Conservation (phyloP, 2,888 invertebrate species). For the Sicus ferrugineus region DNA sequence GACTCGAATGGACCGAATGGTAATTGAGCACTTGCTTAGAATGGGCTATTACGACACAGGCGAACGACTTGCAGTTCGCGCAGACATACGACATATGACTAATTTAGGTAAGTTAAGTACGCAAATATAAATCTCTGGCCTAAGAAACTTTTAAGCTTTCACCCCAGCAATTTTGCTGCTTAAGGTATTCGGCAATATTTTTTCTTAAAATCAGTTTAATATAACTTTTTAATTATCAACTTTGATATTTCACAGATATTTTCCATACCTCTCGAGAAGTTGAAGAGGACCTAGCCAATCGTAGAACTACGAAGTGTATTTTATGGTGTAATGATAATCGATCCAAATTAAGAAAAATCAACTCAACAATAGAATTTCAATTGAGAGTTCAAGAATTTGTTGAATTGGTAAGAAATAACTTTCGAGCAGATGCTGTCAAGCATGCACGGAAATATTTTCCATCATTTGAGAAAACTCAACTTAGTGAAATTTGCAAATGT, state of each 20-base stretch:
- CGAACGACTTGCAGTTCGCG: slow-evolving; percentile 82
- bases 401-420: slow-evolving; percentile 87
- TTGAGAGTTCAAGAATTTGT: slow-evolving; percentile 86
- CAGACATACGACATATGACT: slow-evolving; percentile 84
- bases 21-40: slow-evolving; percentile 94
- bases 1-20: slow-evolving; percentile 89
- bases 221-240: background rate
- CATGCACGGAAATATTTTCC: slow-evolving; percentile 95
- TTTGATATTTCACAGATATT: slow-evolving; percentile 69
- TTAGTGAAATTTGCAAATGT: slow-evolving; percentile 88
- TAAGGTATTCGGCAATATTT: too few relatives aligned
- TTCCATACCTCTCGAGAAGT: slow-evolving; percentile 85
- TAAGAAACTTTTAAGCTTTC: background rate
- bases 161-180: background rate
- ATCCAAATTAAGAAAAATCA: slow-evolving; percentile 91
- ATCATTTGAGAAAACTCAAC: slow-evolving; percentile 84
- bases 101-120: slow-evolving; percentile 77
- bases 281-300: slow-evolving; percentile 81
- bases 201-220: too few relatives aligned
- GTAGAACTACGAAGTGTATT: slow-evolving; percentile 87
- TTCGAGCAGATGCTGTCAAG: slow-evolving; percentile 89
- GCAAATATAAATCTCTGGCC: background rate
- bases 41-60: slow-evolving; percentile 97
- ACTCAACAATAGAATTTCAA: slow-evolving; percentile 95
- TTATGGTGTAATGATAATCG: slow-evolving; percentile 97